Conservation (phyloP, 2,797 vertebrate genomes). For the Discoglossus pictus region DNA sequence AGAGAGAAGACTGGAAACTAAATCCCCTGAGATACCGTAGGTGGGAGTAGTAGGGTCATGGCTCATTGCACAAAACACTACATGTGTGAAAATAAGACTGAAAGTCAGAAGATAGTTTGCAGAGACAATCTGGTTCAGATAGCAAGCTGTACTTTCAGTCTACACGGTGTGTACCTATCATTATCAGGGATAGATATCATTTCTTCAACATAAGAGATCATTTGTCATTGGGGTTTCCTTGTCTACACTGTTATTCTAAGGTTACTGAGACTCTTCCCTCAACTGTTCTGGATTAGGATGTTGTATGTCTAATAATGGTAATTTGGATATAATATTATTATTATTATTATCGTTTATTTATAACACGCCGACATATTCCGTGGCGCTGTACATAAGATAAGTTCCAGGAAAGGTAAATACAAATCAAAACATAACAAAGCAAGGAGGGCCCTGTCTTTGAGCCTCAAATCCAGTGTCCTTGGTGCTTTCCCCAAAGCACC, state of each 20-base stretch:
- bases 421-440: too few species aligned
- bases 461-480: too few species aligned
- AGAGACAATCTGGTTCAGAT: constrained; percentile 14
- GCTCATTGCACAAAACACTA: constrained; percentile 4
- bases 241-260: constrained; percentile 7
- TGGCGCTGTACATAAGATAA: too few species aligned
- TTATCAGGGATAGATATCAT: constrained; percentile 27
- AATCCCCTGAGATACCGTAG: not conserved
- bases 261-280: constrained; percentile 12
- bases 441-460: too few species aligned
- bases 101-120: constrained; percentile 11
- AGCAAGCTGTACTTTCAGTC: constrained; percentile 37
- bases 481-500: too few species aligned
- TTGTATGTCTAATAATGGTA: too few species aligned
- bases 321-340: too few species aligned
- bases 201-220: constrained; percentile 22
- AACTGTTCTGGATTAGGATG: constrained; percentile 5
- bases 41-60: not conserved
- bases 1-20: constrained; percentile 2
- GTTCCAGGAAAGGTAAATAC: too few species aligned
- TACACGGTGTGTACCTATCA: constrained; percentile 25
- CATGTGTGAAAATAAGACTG: constrained; percentile 4
- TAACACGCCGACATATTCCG: too few species aligned
- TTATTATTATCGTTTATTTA: too few species aligned
- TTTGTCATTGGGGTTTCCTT: constrained; percentile 9